Evolutionary conservation across 1,140 invertebrate species (phyloP).

Genomic region (Ostrea edulis): DNA sequence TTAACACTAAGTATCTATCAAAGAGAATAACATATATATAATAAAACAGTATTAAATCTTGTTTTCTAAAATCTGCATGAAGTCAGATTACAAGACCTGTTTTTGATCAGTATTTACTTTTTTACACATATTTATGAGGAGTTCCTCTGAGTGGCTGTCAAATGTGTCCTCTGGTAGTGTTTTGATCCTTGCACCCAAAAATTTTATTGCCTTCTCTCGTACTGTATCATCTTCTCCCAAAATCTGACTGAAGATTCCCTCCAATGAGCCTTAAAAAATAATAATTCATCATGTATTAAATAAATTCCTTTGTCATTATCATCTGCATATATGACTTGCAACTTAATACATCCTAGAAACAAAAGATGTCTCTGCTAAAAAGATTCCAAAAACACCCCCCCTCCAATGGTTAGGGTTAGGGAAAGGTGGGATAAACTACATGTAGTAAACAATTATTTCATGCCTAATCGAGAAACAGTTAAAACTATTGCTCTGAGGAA

Average conservation of each 20-base stretch:
- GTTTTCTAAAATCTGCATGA: neutral
- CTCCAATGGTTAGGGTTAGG: too few relatives aligned
- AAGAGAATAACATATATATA: neutral
- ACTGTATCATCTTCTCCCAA: conserved; percentile 85
- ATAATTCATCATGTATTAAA: too few relatives aligned
- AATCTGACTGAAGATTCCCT: conserved; percentile 93
- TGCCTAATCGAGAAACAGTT: too few relatives aligned
- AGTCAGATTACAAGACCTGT: neutral
- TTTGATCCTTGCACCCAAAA: conserved; percentile 91
- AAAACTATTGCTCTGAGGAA: too few relatives aligned
- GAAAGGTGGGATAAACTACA: too few relatives aligned
- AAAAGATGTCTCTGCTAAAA: too few relatives aligned
- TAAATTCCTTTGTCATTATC: too few relatives aligned
- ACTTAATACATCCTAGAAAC: too few relatives aligned
- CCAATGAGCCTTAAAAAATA: conserved; percentile 82
- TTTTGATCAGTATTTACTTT: conserved; percentile 82
- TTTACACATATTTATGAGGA: conserved; percentile 91
- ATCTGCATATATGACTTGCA: too few relatives aligned
- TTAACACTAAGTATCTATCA: too few relatives aligned
- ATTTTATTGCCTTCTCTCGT: conserved; percentile 93
- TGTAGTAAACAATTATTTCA: too few relatives aligned
- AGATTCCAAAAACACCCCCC: too few relatives aligned
- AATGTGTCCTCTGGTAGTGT: conserved; percentile 88
- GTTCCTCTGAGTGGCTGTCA: conserved; percentile 92
- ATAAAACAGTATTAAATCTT: neutral